A percentile compares a stretch with the other conserved stretches of the same genome.
These are phyloP conservation scores for Cactoblastis cactorum DNA, from an alignment of 2,888 invertebrate genomes.

Conservation along the genomic window DNA sequence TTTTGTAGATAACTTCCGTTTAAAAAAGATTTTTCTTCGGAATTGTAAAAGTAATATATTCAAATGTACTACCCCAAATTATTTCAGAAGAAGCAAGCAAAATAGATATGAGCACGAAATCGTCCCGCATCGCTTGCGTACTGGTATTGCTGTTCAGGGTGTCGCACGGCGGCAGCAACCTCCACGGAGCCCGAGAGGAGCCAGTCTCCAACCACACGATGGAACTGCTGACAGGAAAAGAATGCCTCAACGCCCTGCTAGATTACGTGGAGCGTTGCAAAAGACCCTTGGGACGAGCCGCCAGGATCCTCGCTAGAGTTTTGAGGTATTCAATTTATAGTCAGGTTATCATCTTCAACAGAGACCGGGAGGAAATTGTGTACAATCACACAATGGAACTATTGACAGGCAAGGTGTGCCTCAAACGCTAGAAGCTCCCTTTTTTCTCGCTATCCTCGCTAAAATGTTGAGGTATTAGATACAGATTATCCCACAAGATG, in stretches of 20 bases:
- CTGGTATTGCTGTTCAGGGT: slow-evolving; percentile 61
- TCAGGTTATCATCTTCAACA: slow-evolving; percentile 27
- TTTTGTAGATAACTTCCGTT: too few relatives aligned
- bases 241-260: slow-evolving; percentile 63
- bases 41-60: too few relatives aligned
- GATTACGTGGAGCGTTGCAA: slow-evolving; percentile 69
- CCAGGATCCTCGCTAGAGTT: slow-evolving; percentile 74
- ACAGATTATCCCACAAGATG: too few relatives aligned
- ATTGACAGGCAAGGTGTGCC: slow-evolving; percentile 55
- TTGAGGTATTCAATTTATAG: slow-evolving; percentile 52
- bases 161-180: slow-evolving; percentile 54
- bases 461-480: slow-evolving; percentile 74
- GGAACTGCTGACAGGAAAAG: slow-evolving; percentile 54
- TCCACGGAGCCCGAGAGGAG: slow-evolving; percentile 43
- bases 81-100: slow-evolving; percentile 40
- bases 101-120: slow-evolving; percentile 38
- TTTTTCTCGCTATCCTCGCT: too few relatives aligned
- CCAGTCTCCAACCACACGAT: slow-evolving; percentile 48
- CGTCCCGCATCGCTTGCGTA: slow-evolving; percentile 62
- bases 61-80: too few relatives aligned
- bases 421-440: slow-evolving; percentile 66
- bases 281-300: slow-evolving; percentile 68
- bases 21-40: too few relatives aligned
- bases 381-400: slow-evolving; percentile 53
- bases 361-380: slow-evolving; percentile 44